Evolutionary conservation across 2,888 invertebrate genomes (phyloP).

Genomic region (Aporophyla nigra): DNA sequence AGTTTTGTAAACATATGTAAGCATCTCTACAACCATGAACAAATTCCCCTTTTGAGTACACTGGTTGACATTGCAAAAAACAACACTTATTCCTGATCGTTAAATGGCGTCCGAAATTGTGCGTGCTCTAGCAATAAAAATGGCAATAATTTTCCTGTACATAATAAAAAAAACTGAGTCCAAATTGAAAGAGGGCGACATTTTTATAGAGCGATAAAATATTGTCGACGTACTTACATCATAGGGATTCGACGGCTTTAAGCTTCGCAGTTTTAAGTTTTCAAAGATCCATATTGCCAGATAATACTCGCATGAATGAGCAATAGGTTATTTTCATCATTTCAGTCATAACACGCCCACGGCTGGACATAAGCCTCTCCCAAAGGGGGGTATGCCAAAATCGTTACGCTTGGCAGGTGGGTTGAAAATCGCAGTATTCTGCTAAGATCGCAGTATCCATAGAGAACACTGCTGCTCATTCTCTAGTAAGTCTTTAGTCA

Average conservation of each 20-base stretch:
- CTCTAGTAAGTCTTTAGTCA: too few species aligned
- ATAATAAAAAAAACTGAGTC: slow-evolving; percentile 78
- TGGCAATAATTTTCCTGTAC: slow-evolving; percentile 79
- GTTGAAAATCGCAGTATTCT: too few species aligned
- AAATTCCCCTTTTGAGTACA: slow-evolving; percentile 52
- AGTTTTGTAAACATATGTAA: slow-evolving; percentile 41
- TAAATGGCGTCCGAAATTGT: slow-evolving; percentile 73
- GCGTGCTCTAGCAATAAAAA: slow-evolving; percentile 79
- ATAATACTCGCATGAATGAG: too few species aligned
- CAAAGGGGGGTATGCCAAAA: too few species aligned
- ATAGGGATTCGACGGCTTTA: slow-evolving; percentile 63
- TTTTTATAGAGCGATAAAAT: slow-evolving; percentile 84
- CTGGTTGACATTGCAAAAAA: slow-evolving; percentile 51
- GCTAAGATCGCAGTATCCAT: too few species aligned
- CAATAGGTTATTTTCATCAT: too few species aligned
- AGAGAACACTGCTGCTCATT: too few species aligned
- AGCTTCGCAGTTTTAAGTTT: slow-evolving; percentile 22
- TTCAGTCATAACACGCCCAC: too few species aligned
- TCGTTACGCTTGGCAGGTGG: too few species aligned
- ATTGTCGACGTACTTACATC: slow-evolving; percentile 69
- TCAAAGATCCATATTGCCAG: slow-evolving; percentile 6
- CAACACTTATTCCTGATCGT: slow-evolving; percentile 56
- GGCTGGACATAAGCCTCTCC: too few species aligned
- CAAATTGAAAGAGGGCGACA: slow-evolving; percentile 82
- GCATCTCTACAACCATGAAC: slow-evolving; percentile 45